Conservation (phyloP, 2,888 invertebrate species). For the Brachylomia viminalis region DNA sequence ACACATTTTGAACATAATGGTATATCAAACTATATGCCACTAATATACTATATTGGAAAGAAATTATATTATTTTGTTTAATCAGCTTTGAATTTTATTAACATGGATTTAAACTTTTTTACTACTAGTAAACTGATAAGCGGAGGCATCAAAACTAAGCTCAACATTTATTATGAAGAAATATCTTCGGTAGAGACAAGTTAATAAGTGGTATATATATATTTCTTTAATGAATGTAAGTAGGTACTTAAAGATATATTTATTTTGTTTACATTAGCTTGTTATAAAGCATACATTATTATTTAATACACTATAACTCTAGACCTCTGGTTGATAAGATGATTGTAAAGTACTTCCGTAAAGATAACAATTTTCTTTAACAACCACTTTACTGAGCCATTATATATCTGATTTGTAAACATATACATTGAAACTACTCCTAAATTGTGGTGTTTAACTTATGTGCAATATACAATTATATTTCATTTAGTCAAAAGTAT, state of each 20-base stretch:
- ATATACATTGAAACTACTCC: neutral
- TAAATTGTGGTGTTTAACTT: neutral
- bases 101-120: neutral
- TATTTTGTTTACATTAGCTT: neutral
- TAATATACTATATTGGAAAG: slow-evolving; percentile 14
- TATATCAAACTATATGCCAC: neutral
- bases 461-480: neutral
- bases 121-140: slow-evolving; percentile 10
- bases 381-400: slow-evolving; percentile 8
- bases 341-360: slow-evolving; percentile 25
- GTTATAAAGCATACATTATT: neutral
- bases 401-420: slow-evolving; percentile 30
- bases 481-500: slow-evolving; percentile 4
- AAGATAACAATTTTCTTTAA: slow-evolving; percentile 27
- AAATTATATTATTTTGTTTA: slow-evolving; percentile 18
- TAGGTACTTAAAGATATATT: neutral
- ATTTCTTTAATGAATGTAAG: neutral
- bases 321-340: slow-evolving; percentile 29
- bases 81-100: neutral
- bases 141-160: slow-evolving; percentile 12
- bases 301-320: slow-evolving; percentile 8
- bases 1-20: slow-evolving; percentile 44
- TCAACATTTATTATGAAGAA: neutral
- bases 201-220: neutral
- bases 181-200: slow-evolving; percentile 9